phyloP scores from a whole-genome alignment of 2,888 invertebrate genomes.

The Drosophila buzzatii region DNA sequence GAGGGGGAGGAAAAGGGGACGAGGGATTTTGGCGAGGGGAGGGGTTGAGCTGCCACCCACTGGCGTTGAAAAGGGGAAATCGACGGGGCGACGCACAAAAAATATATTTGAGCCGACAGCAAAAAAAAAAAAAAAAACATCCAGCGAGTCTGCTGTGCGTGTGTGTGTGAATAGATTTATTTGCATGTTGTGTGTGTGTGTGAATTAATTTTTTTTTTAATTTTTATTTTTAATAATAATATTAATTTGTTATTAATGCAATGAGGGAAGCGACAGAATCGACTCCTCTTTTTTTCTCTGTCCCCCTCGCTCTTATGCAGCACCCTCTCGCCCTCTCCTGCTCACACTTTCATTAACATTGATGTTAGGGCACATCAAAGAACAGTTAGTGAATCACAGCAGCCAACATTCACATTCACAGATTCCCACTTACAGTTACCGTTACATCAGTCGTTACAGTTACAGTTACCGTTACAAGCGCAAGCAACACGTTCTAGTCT shows the following conservation, averaged over 20 bases:
- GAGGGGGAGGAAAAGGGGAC: no score
- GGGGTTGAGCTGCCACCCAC: constrained; percentile 50
- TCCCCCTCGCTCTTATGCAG: no score
- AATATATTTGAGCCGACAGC: constrained; percentile 28
- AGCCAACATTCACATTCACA: constrained; percentile 5
- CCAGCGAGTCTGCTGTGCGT: constrained; percentile 14
- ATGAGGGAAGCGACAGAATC: neutral
- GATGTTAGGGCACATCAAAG: constrained; percentile 12
- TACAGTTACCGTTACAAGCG: constrained; percentile 13
- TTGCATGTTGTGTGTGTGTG: constrained; percentile 20
- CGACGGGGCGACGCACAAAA: constrained; percentile 71
- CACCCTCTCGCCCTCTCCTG: no score
- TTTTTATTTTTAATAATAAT: constrained; percentile 51
- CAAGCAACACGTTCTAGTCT: constrained; percentile 49
- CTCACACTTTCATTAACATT: neutral
- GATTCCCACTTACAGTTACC: constrained; percentile 10
- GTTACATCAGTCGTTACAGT: neutral
- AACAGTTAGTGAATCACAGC: constrained; percentile 37
- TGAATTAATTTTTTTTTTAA: constrained; percentile 19
- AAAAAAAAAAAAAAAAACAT: constrained; percentile 22
- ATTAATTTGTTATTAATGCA: constrained; percentile 57
- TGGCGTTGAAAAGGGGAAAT: constrained; percentile 70
- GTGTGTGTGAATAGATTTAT: constrained; percentile 29
- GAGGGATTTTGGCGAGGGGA: neutral
- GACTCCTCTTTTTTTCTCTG: no score